A percentile compares a stretch with the other conserved stretches of the same genome.
Evolutionary conservation across 2,797 vertebrate genomes (phyloP).

Genomic region (Acrossocheilus wenchowensis): DNA sequence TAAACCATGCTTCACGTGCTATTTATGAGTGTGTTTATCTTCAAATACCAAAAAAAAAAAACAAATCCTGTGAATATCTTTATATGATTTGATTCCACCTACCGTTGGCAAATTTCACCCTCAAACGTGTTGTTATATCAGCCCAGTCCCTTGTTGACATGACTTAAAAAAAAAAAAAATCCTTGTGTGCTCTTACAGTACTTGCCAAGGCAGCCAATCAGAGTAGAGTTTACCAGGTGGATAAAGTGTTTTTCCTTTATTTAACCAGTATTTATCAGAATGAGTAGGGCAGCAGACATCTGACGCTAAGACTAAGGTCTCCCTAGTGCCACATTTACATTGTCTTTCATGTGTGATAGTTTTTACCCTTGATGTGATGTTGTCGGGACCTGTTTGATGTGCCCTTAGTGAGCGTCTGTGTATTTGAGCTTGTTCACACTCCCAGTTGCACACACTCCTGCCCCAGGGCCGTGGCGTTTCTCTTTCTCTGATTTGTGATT

Average conservation of each 20-base stretch:
- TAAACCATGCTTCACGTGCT: background rate
- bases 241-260: background rate
- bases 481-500: slow-evolving; percentile 53
- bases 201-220: slow-evolving; percentile 15
- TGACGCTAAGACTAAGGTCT: slow-evolving; percentile 1
- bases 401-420: background rate
- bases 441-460: background rate
- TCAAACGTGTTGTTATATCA: background rate
- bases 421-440: slow-evolving; percentile 2
- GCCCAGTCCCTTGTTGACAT: slow-evolving; percentile 4
- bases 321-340: slow-evolving; percentile 29
- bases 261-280: background rate
- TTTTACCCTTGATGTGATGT: slow-evolving; percentile 34
- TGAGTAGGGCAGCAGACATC: background rate
- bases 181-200: background rate
- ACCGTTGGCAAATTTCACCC: background rate
- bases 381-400: slow-evolving; percentile 44
- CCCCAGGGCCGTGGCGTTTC: slow-evolving; percentile 10
- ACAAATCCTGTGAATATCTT: background rate
- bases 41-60: background rate
- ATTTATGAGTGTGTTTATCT: background rate
- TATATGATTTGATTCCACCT: background rate
- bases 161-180: background rate
- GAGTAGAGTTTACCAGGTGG: background rate
- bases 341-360: slow-evolving; percentile 22